phyloP scores from a whole-genome alignment of 2,113 vertebrate genomes.

The Amblyopsis rosae region DNA sequence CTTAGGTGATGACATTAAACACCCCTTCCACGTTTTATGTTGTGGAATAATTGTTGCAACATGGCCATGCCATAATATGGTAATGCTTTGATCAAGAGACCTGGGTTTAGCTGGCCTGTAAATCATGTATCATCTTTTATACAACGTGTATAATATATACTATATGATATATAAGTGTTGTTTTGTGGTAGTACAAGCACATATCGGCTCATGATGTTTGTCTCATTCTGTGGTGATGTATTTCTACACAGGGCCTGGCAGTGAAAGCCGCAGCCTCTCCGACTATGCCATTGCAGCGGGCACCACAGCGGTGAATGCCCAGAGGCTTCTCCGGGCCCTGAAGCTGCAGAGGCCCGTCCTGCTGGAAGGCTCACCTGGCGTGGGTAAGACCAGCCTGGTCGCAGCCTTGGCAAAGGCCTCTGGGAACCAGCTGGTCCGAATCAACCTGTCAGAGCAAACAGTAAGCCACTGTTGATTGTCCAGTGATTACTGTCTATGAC shows the following conservation, averaged over 20 bases:
- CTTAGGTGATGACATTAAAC: slow-evolving; percentile 69
- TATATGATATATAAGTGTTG: background rate
- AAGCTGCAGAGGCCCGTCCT: slow-evolving; percentile 92
- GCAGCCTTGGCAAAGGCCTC: slow-evolving; percentile 91
- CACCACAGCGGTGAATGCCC: slow-evolving; percentile 92
- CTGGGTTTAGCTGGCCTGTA: too few species aligned
- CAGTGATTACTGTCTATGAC: background rate
- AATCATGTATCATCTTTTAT: background rate
- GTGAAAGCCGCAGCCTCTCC: slow-evolving; percentile 68
- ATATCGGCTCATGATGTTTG: background rate
- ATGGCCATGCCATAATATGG: too few species aligned
- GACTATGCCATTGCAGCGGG: slow-evolving; percentile 91
- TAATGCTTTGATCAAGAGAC: too few species aligned
- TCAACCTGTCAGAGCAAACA: slow-evolving; percentile 97
- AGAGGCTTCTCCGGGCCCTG: slow-evolving; percentile 87
- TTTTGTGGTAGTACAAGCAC: background rate
- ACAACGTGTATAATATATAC: background rate
- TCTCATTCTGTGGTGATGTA: background rate
- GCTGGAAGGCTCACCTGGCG: slow-evolving; percentile 94
- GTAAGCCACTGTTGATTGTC: slow-evolving; percentile 62
- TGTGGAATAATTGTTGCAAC: too few species aligned
- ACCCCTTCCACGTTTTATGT: background rate
- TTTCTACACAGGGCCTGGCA: slow-evolving; percentile 74
- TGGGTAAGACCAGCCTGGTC: slow-evolving; percentile 96
- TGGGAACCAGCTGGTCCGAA: slow-evolving; percentile 89